Evolutionary conservation across 1,140 invertebrate species (phyloP).

Genomic region (Lepeophtheirus salmonis): DNA sequence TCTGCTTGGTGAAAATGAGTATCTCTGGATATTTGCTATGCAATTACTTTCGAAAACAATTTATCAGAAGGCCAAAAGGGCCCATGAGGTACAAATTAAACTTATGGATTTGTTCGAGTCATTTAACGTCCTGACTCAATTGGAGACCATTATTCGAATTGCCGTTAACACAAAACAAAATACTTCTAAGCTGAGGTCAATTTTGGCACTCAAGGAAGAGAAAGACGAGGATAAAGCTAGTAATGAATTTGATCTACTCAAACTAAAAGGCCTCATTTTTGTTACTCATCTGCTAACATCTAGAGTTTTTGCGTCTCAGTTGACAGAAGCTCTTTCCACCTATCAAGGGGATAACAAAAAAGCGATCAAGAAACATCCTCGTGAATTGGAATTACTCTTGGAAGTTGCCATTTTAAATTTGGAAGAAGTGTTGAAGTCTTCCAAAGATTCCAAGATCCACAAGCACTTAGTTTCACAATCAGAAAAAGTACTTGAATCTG

Average conservation of each 20-base stretch:
- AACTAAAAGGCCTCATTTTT: constrained; percentile 2
- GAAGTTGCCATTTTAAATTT: background rate
- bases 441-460: background rate
- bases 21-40: background rate
- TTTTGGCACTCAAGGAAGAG: background rate
- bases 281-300: background rate
- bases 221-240: background rate
- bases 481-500: constrained; percentile 1
- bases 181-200: background rate
- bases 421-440: background rate
- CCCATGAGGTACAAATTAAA: background rate
- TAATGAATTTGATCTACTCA: constrained; percentile 8
- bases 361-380: background rate
- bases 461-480: background rate
- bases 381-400: background rate
- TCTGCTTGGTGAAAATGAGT: background rate
- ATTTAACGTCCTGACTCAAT: background rate
- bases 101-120: background rate
- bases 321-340: background rate
- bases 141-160: background rate
- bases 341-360: background rate
- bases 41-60: background rate
- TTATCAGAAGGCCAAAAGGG: background rate
- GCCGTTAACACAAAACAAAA: background rate
- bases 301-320: background rate